These are phyloP conservation scores for Lepidotrigona ventralis DNA, from an alignment of 1,140 invertebrate genomes.

Conservation along the genomic window DNA sequence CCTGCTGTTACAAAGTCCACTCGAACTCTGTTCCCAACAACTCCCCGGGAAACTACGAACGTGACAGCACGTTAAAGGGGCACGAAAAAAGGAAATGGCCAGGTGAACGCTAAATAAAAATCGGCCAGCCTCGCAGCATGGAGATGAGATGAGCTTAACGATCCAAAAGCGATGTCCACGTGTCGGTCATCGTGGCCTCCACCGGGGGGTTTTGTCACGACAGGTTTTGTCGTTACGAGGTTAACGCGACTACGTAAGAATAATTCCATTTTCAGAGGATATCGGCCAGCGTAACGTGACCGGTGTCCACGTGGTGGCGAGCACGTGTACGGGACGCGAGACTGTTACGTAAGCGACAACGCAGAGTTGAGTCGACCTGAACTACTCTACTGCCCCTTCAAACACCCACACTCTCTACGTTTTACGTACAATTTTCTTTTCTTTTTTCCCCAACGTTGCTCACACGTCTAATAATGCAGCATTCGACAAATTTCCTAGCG, in stretches of 20 bases:
- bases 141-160: too few species aligned
- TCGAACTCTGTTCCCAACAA: too few species aligned
- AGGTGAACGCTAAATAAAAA: too few species aligned
- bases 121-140: background rate
- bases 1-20: background rate
- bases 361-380: background rate
- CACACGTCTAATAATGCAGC: too few species aligned
- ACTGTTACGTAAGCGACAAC: conserved; percentile 44
- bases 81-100: background rate
- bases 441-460: too few species aligned
- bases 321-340: conserved; percentile 49
- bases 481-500: too few species aligned
- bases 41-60: background rate
- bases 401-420: background rate
- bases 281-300: conserved; percentile 49
- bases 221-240: conserved; percentile 20
- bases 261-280: conserved; percentile 41
- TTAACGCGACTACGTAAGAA: conserved; percentile 19
- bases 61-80: background rate
- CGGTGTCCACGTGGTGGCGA: conserved; percentile 53
- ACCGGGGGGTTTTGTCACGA: background rate
- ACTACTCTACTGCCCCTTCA: too few species aligned
- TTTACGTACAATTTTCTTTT: background rate
- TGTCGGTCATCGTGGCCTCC: conserved; percentile 24
- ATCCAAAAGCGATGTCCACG: conserved; percentile 25